Percentiles rank a stretch among this genome's conserved stretches.
These are phyloP conservation scores for Cryptus armator DNA, from an alignment of 2,888 invertebrate genomes.

Conservation along the genomic window DNA sequence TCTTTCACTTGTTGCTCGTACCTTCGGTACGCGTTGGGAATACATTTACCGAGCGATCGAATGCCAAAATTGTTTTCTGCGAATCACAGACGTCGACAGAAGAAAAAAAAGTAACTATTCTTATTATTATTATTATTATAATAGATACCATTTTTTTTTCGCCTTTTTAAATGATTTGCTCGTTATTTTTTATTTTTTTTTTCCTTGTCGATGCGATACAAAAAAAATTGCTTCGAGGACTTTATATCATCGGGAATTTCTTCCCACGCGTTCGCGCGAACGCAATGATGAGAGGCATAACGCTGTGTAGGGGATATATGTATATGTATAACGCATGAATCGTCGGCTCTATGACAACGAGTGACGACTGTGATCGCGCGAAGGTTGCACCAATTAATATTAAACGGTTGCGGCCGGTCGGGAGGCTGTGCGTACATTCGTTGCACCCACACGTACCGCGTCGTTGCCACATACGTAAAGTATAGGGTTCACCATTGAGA, in stretches of 20 bases:
- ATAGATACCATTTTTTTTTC: background rate
- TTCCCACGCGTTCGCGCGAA: conserved; percentile 47
- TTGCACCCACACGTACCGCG: conserved; percentile 19
- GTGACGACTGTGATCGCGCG: conserved; percentile 74
- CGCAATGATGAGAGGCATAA: background rate
- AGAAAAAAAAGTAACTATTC: too few relatives aligned
- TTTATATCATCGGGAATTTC: conserved; percentile 36
- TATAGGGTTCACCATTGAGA: conserved; percentile 26
- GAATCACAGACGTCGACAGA: background rate
- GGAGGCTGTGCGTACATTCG: conserved; percentile 16
- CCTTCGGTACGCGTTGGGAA: background rate
- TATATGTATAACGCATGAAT: conserved; percentile 21
- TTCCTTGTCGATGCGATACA: background rate
- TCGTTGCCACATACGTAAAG: background rate
- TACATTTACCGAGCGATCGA: conserved; percentile 20
- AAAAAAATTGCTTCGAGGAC: background rate
- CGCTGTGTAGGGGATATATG: background rate
- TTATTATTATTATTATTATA: background rate
- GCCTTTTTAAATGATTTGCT: background rate
- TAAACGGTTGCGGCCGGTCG: conserved; percentile 67
- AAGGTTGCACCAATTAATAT: conserved; percentile 81
- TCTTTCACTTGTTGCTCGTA: background rate
- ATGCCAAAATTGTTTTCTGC: background rate
- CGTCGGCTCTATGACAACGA: conserved; percentile 52
- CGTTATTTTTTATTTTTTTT: background rate